Conservation (phyloP, 2,797 vertebrate species). For the Chloroceryle amazona region DNA sequence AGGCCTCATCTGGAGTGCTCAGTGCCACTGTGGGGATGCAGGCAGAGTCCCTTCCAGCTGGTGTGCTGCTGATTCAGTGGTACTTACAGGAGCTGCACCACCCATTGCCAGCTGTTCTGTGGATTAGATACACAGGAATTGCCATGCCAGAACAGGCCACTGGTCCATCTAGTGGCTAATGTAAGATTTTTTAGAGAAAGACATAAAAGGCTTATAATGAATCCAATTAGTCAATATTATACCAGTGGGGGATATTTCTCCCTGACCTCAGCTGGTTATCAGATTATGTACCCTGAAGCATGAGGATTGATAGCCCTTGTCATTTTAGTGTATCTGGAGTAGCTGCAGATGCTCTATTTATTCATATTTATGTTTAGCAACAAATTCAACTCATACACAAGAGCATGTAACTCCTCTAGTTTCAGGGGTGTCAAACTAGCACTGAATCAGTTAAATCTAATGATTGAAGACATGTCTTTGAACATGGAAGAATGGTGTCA, state of each 20-base stretch:
- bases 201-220: slow-evolving; percentile 73
- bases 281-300: slow-evolving; percentile 75
- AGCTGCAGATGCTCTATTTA: slow-evolving; percentile 73
- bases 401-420: neutral
- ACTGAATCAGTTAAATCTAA: neutral
- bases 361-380: slow-evolving; percentile 26
- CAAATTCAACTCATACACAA: neutral
- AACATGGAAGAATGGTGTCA: neutral
- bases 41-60: neutral
- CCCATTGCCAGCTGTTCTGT: neutral
- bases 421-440: neutral
- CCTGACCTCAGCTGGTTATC: slow-evolving; percentile 80
- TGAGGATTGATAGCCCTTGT: slow-evolving; percentile 70
- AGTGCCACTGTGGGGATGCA: neutral
- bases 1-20: neutral
- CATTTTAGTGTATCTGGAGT: slow-evolving; percentile 65
- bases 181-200: slow-evolving; percentile 66
- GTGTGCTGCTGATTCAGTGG: neutral
- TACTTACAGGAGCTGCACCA: neutral
- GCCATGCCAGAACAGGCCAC: neutral
- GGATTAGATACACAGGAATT: neutral
- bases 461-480: slow-evolving; percentile 12
- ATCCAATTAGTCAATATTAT: slow-evolving; percentile 62
- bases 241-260: slow-evolving; percentile 69
- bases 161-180: slow-evolving; percentile 65